These are phyloP conservation scores for Spodoptera exigua DNA, from an alignment of 2,888 invertebrate genomes.

Conservation along the genomic window DNA sequence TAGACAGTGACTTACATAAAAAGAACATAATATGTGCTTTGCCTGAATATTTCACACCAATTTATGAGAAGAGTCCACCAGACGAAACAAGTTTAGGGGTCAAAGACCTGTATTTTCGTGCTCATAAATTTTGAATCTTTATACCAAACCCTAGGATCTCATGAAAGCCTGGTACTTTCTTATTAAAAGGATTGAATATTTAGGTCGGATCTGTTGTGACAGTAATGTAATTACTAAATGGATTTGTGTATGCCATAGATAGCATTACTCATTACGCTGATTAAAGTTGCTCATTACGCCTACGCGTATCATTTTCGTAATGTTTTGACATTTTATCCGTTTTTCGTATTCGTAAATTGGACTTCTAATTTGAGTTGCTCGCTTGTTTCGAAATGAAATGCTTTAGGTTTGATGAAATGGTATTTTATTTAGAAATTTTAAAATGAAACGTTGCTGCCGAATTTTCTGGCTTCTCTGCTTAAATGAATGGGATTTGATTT, in stretches of 20 bases:
- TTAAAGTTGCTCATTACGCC: conserved; percentile 49
- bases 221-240: conserved; percentile 57
- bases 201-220: conserved; percentile 34
- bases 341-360: conserved; percentile 22
- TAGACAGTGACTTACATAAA: conserved; percentile 5
- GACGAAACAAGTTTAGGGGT: conserved; percentile 35
- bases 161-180: conserved; percentile 26
- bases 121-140: conserved; percentile 38
- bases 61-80: conserved; percentile 12
- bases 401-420: background rate
- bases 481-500: no score
- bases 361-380: conserved; percentile 10
- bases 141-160: conserved; percentile 15
- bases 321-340: conserved; percentile 30
- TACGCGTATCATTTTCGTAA: conserved; percentile 36
- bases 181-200: conserved; percentile 43
- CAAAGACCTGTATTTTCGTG: conserved; percentile 16
- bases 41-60: conserved; percentile 32
- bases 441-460: no score
- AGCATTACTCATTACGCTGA: conserved; percentile 59
- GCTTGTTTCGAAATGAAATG: conserved; percentile 14
- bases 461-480: no score
- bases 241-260: conserved; percentile 46
- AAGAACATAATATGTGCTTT: conserved; percentile 5
- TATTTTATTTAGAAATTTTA: no score